Evolutionary conservation across 23 tunicate genomes (phyloP).

Genomic region (Aplidium turbinatum): DNA sequence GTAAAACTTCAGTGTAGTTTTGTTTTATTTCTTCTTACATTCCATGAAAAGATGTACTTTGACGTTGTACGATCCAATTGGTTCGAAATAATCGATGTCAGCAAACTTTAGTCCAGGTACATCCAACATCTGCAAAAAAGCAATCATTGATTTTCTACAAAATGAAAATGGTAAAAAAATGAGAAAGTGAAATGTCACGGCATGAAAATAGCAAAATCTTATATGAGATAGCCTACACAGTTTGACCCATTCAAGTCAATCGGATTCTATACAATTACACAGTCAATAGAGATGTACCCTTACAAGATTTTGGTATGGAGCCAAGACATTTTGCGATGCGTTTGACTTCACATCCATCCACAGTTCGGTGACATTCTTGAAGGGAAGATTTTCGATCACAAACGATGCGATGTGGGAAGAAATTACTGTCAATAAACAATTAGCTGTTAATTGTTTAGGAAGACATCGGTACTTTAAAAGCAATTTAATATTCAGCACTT

Average conservation of each 20-base stretch:
- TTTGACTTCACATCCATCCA: slow-evolving; percentile 31
- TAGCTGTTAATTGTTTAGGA: no score
- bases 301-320: slow-evolving; percentile 11
- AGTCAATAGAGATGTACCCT: no score
- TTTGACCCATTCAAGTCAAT: no score
- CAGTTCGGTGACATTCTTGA: slow-evolving; percentile 29
- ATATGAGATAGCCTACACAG: no score
- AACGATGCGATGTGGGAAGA: slow-evolving; percentile 39
- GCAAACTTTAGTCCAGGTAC: slow-evolving; percentile 1
- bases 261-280: no score
- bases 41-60: slow-evolving; percentile 33
- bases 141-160: slow-evolving; percentile 48
- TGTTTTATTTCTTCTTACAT: no score
- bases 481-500: no score
- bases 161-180: neutral
- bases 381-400: slow-evolving; percentile 12
- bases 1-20: no score
- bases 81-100: slow-evolving; percentile 53
- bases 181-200: neutral
- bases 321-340: neutral
- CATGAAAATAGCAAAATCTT: no score
- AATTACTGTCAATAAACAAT: no score
- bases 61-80: slow-evolving; percentile 5
- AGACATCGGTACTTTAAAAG: no score
- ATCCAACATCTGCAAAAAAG: slow-evolving; percentile 83